These are phyloP conservation scores for Amblyjoppa proteus DNA, from an alignment of 2,888 invertebrate genomes.

Conservation along the genomic window DNA sequence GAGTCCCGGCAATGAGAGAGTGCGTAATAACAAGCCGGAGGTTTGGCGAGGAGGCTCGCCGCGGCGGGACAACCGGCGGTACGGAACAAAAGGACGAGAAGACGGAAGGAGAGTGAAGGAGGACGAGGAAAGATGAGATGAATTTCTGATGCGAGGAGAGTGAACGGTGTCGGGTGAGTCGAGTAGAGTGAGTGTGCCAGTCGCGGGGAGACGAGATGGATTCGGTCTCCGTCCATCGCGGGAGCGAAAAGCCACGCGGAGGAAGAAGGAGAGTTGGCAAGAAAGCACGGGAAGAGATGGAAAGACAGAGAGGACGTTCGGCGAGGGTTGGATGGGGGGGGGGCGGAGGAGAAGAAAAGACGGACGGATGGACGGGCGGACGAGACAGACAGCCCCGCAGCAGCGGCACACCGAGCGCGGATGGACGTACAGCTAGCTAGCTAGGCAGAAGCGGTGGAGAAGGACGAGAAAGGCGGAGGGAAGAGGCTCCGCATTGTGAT, in stretches of 20 bases:
- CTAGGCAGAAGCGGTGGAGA: conserved; percentile 63
- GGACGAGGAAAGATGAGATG: conserved; percentile 73
- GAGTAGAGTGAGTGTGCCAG: conserved; percentile 70
- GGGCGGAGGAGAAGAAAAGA: conserved; percentile 80
- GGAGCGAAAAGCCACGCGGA: conserved; percentile 32
- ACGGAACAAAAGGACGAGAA: conserved; percentile 76
- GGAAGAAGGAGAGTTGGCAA: background rate
- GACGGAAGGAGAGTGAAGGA: conserved; percentile 61
- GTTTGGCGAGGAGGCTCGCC: conserved; percentile 52
- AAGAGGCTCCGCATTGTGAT: conserved; percentile 81
- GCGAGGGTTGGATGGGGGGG: conserved; percentile 64
- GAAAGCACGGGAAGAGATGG: conserved; percentile 25
- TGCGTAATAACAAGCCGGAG: conserved; percentile 74
- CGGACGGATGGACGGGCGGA: conserved; percentile 80
- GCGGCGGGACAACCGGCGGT: conserved; percentile 27
- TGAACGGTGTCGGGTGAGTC: conserved; percentile 72
- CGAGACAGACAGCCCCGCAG: conserved; percentile 66
- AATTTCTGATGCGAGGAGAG: conserved; percentile 79
- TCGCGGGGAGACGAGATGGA: conserved; percentile 65
- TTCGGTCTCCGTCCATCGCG: conserved; percentile 61
- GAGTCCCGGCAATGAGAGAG: conserved; percentile 72
- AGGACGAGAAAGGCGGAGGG: conserved; percentile 70
- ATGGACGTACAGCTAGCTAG: conserved; percentile 74
- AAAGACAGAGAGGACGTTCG: conserved; percentile 63
- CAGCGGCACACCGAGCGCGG: conserved; percentile 61